Base-by-base conservation (phyloP, 2,888 invertebrate genomes). In the Macaria notata region DNA sequence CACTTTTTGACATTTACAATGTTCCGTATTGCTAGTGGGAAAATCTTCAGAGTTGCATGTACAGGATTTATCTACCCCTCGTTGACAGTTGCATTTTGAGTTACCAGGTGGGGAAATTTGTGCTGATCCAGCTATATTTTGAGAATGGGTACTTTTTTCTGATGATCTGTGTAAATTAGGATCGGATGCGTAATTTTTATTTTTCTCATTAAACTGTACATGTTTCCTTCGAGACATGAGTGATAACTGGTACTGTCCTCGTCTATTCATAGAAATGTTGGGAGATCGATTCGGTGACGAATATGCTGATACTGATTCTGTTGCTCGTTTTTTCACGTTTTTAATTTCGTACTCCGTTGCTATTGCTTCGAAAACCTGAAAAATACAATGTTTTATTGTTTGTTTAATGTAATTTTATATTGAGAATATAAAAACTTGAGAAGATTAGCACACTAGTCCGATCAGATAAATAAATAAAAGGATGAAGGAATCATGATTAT, bases 301-400 rank as follows among this genome's bases (percentile, higher is more conserved):
- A 47, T 75, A 79, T 0, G 87, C 84, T 3, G 88, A 88, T 4
- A 72, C 54, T 0, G 81, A 73, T 46, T 83, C 75, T 0, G 66
- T 72, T 0, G 76, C 75, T 3, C 72, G 75, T 59, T 75, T 81
- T 2, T 71, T 63, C 0, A 81, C 65, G 8, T 76, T 80, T 63
- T 88, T 90, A 5, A 91, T 71, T 68, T 89, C 87, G 55, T 89
- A 91, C 68, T 90, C 90, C 4, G 77, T 78, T 46, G 89, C 90
- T 62, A 91, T 90, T 3, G 90, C 88, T 79, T 91, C 90, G 58
- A 90, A 89, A 0, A 90, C 88, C 90, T 90, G 70, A 4, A 72
- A 74, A 53, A 51, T 5, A 46, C 2, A 5, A 39, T 9, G 9
- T 4, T 9, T 43, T 7, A 29, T 4, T 29, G n/a, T 46, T 36